Conservation (phyloP, 2,888 invertebrate genomes). For the Agapostemon virescens region DNA sequence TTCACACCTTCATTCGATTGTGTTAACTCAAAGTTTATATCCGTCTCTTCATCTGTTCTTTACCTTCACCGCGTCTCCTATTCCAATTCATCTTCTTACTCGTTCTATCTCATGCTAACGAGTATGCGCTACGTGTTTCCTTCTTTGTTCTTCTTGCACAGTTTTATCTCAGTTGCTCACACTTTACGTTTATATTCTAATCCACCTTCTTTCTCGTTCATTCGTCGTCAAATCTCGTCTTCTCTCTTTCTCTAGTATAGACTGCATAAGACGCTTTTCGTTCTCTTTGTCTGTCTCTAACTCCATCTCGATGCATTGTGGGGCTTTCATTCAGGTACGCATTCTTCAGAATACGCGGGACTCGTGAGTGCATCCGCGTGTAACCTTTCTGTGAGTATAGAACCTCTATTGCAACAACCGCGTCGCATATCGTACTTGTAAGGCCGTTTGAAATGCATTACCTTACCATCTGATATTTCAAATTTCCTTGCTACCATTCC, state of each 20-base stretch:
- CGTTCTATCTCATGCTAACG: neutral
- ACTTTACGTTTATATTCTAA: neutral
- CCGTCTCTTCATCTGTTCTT: neutral
- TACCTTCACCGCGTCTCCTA: neutral
- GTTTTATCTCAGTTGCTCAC: neutral
- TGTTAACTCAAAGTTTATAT: slow-evolving; percentile 7
- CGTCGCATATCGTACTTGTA: slow-evolving; percentile 60
- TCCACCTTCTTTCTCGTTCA: neutral
- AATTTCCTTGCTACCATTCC: slow-evolving; percentile 39
- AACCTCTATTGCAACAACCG: slow-evolving; percentile 63
- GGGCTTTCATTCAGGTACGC: slow-evolving; percentile 65
- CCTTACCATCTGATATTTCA: slow-evolving; percentile 62
- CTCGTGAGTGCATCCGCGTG: slow-evolving; percentile 64
- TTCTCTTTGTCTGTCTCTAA: neutral
- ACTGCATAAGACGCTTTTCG: neutral
- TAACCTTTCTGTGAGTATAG: slow-evolving; percentile 64
- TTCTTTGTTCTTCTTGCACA: neutral
- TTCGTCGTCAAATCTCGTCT: neutral
- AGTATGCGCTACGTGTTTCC: neutral
- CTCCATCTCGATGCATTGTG: slow-evolving; percentile 24
- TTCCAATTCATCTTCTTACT: slow-evolving; percentile 14
- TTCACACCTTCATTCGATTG: neutral
- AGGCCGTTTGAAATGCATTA: slow-evolving; percentile 58
- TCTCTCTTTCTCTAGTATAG: neutral
- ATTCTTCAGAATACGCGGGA: slow-evolving; percentile 58